Percentiles rank a stretch among this genome's conserved stretches.
Conservation (phyloP, 2,113 vertebrate genomes). For the Fukomys damarensis region DNA sequence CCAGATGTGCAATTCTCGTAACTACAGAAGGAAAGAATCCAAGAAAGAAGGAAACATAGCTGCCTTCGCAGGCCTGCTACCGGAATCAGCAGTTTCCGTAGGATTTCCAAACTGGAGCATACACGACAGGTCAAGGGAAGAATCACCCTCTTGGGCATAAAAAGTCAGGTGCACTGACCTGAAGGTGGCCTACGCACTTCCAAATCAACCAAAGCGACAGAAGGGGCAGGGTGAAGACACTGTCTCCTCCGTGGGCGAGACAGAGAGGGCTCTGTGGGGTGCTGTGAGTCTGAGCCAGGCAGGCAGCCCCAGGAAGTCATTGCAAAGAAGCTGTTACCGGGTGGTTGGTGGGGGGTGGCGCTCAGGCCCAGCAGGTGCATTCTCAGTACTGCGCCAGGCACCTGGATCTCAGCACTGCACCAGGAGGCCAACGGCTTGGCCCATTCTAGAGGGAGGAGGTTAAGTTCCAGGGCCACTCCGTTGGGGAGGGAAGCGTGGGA, state of each 20-base stretch:
- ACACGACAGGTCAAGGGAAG: neutral
- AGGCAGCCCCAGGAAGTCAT: too few species aligned
- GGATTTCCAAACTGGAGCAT: neutral
- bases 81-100: neutral
- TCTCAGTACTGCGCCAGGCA: neutral
- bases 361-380: neutral
- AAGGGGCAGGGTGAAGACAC: neutral
- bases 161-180: neutral
- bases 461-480: neutral
- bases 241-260: too few species aligned
- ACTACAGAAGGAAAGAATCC: neutral
- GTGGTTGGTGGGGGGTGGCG: neutral
- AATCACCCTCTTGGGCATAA: neutral
- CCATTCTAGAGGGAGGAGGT: neutral
- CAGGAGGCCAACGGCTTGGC: fast-evolving
- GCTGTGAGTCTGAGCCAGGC: too few species aligned
- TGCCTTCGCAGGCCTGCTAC: neutral
- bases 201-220: neutral
- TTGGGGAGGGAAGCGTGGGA: neutral
- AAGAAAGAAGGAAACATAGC: too few species aligned
- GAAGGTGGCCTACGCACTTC: neutral
- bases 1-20: neutral
- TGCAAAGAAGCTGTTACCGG: fast-evolving
- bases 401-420: fast-evolving
- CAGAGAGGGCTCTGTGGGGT: neutral